Evolutionary conservation across 2,113 vertebrate genomes (phyloP).

Genomic region (Brevimyrus niger): DNA sequence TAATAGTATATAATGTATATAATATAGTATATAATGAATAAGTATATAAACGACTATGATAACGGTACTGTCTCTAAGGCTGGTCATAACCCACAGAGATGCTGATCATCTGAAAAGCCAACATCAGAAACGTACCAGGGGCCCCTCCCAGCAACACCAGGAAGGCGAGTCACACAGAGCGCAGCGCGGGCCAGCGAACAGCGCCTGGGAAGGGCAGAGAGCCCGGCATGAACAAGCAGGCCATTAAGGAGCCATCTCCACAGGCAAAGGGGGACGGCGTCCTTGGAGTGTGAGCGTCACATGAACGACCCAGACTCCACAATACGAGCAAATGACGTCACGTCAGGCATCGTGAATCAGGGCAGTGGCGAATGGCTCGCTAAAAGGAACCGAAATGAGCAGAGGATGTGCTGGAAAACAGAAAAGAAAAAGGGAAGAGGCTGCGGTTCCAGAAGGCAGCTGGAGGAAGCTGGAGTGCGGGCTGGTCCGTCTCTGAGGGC

Average conservation of each 20-base stretch:
- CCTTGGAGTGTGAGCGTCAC: conserved; percentile 14
- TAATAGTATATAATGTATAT: no score
- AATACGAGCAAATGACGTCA: neutral
- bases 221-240: neutral
- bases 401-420: neutral
- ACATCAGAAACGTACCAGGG: neutral
- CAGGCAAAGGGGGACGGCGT: conserved; percentile 49
- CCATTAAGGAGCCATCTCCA: conserved; percentile 30
- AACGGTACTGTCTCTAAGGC: neutral
- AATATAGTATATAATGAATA: neutral
- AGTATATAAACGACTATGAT: neutral
- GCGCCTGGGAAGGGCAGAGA: neutral
- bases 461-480: neutral
- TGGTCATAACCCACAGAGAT: neutral
- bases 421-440: neutral
- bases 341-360: neutral
- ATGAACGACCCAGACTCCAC: neutral
- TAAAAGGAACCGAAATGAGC: neutral
- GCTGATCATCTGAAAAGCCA: neutral
- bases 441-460: neutral
- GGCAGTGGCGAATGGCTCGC: neutral
- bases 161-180: neutral
- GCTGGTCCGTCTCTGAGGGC: neutral
- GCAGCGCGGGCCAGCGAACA: neutral
- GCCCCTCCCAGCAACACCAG: neutral